Conservation (phyloP, 2,888 invertebrate species). For the Lasioglossum malachurum region DNA sequence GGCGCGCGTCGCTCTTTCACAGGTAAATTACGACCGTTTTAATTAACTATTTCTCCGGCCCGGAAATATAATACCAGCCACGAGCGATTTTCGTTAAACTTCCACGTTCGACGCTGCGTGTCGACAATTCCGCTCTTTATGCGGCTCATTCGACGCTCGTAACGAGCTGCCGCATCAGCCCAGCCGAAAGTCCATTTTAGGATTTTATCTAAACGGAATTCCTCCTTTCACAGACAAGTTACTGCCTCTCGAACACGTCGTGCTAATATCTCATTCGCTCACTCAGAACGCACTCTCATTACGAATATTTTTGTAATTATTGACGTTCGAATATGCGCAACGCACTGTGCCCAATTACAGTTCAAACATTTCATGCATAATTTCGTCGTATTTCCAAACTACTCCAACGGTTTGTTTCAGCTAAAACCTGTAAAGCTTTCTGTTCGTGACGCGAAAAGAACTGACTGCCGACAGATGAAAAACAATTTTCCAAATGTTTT, state of each 20-base stretch:
- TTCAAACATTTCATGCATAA: background rate
- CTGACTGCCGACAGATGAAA: background rate
- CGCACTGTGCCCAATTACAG: background rate
- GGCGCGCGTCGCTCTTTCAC: slow-evolving; percentile 17
- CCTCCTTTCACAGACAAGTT: background rate
- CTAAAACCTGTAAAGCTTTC: background rate
- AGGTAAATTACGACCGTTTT: slow-evolving; percentile 45
- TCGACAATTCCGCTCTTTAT: slow-evolving; percentile 32
- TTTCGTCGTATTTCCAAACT: background rate
- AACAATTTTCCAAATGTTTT: too few relatives aligned
- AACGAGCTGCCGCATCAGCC: background rate
- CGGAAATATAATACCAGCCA: slow-evolving; percentile 44
- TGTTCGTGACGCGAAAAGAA: background rate
- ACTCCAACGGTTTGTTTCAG: background rate
- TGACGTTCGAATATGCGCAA: background rate
- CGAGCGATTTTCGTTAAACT: slow-evolving; percentile 38
- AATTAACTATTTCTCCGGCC: slow-evolving; percentile 41
- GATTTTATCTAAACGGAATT: background rate
- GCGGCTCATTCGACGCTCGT: slow-evolving; percentile 18
- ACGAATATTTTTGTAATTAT: background rate
- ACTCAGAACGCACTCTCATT: background rate
- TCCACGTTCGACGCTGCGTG: slow-evolving; percentile 14
- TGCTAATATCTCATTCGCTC: background rate
- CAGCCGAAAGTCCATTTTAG: background rate
- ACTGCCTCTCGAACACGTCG: background rate